phyloP scores from a whole-genome alignment of 2,797 vertebrate genomes.

The Cephalopachus bancanus region DNA sequence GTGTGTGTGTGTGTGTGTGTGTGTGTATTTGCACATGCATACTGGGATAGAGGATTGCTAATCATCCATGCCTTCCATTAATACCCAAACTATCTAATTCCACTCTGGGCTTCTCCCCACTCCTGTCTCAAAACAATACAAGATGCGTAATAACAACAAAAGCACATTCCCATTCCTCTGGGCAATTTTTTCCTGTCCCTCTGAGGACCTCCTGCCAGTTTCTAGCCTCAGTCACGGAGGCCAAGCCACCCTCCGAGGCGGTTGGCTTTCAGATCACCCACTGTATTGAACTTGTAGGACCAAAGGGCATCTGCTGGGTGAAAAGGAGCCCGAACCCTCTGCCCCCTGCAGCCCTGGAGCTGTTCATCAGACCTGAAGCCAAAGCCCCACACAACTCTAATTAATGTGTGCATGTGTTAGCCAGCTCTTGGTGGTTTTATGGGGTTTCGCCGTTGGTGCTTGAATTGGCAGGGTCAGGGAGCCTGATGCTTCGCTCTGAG shows the following conservation, averaged over 20 bases:
- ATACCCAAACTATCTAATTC: constrained; percentile 18
- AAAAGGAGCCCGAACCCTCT: constrained; percentile 65
- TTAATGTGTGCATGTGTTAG: constrained; percentile 85
- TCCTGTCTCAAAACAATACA: neutral
- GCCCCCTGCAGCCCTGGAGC: neutral
- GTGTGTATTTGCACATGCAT: too few relatives aligned
- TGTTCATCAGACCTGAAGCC: constrained; percentile 59
- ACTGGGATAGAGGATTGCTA: neutral
- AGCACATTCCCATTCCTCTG: neutral
- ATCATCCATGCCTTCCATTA: neutral
- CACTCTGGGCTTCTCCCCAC: neutral
- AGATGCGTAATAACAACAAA: neutral
- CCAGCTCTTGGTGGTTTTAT: constrained; percentile 85
- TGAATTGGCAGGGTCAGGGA: constrained; percentile 82
- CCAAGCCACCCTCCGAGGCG: neutral
- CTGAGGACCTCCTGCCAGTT: neutral
- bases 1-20: neutral
- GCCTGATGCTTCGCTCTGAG: constrained; percentile 83
- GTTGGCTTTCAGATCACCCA: constrained; percentile 61
- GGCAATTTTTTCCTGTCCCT: neutral
- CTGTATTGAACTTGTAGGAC: constrained; percentile 15
- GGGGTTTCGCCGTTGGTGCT: constrained; percentile 78
- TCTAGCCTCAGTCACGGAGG: neutral
- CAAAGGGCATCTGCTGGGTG: constrained; percentile 47
- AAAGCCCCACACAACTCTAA: constrained; percentile 71